Evolutionary conservation across 1,140 invertebrate species (phyloP).

Genomic region (Macrobrachium rosenbergii): DNA sequence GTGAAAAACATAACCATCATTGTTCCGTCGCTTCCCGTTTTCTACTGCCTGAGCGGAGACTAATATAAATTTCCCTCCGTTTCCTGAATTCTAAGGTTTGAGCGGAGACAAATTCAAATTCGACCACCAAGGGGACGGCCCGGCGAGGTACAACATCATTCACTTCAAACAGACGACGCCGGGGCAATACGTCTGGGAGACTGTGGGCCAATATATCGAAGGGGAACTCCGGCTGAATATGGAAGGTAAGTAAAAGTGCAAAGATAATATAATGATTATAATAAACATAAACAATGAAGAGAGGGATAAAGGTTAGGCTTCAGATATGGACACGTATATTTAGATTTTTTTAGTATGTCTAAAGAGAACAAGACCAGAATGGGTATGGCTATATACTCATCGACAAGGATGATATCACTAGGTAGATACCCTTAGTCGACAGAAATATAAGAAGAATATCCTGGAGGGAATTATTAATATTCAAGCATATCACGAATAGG

Average conservation of each 20-base stretch:
- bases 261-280: not conserved
- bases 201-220: conserved; percentile 86
- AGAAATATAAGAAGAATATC: too few species aligned
- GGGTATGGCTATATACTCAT: too few species aligned
- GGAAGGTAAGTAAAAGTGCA: conserved; percentile 75
- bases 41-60: too few species aligned
- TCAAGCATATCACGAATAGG: too few species aligned
- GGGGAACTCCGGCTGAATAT: conserved; percentile 85
- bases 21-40: not conserved
- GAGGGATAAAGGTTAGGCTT: too few species aligned
- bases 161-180: conserved; percentile 88
- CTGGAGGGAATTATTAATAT: too few species aligned
- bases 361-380: too few species aligned
- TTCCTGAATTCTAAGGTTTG: conserved; percentile 75
- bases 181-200: conserved; percentile 86
- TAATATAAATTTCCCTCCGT: not conserved
- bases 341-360: too few species aligned
- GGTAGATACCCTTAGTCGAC: too few species aligned
- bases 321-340: too few species aligned
- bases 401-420: too few species aligned
- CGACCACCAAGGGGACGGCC: conserved; percentile 89
- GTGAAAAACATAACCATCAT: conserved; percentile 8
- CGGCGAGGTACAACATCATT: conserved; percentile 93
- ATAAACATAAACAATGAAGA: too few species aligned
- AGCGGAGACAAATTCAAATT: conserved; percentile 92